Conservation (phyloP, 2,113 vertebrate genomes). For the Cavia porcellus region DNA sequence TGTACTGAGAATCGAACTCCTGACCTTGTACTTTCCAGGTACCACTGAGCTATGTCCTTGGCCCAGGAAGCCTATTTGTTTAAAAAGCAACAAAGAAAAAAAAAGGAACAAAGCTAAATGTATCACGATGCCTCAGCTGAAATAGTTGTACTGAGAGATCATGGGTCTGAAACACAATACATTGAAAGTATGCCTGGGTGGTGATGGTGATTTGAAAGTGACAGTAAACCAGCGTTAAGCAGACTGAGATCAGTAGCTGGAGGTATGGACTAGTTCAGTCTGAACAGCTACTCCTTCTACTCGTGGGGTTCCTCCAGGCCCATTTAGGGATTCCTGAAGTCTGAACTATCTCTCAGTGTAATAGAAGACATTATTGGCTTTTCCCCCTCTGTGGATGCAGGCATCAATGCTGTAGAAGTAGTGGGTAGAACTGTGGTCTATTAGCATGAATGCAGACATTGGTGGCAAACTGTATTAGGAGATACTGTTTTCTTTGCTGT, state of each 20-base stretch:
- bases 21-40: too few species aligned
- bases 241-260: neutral
- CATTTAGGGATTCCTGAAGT: neutral
- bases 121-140: neutral
- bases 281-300: rapidly evolving
- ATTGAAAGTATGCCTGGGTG: rapidly evolving
- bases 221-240: rapidly evolving
- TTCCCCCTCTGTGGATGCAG: neutral
- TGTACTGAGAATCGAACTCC: too few species aligned
- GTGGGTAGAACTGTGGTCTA: neutral
- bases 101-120: too few species aligned
- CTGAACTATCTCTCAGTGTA: neutral
- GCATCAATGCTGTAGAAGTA: neutral
- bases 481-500: neutral
- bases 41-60: too few species aligned
- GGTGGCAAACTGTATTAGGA: neutral
- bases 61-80: neutral
- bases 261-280: neutral
- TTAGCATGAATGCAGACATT: neutral
- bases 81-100: too few species aligned
- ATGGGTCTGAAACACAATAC: neutral
- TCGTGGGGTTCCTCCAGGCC: too few species aligned
- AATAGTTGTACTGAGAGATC: neutral
- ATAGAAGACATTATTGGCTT: neutral
- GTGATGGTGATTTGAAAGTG: neutral